Percentiles rank a stretch among this genome's conserved stretches.
These are phyloP conservation scores for Musca domestica DNA, from an alignment of 1,140 invertebrate species.

Conservation along the genomic window DNA sequence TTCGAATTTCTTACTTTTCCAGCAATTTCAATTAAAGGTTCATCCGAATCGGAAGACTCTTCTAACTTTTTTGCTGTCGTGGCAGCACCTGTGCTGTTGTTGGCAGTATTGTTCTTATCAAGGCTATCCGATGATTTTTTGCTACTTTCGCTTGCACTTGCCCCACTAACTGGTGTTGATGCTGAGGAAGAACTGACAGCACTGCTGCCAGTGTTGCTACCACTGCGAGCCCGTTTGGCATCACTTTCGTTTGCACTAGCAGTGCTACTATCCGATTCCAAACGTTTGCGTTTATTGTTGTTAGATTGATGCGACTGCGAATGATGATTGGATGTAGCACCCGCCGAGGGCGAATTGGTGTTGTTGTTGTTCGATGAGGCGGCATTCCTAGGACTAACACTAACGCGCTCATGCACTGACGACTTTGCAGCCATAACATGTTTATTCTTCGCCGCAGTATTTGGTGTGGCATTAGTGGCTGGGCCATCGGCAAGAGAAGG, in stretches of 20 bases:
- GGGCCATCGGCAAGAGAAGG: slow-evolving; percentile 44
- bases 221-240: slow-evolving; percentile 31
- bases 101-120: slow-evolving; percentile 1
- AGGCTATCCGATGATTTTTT: slow-evolving; percentile 22
- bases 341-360: slow-evolving; percentile 31
- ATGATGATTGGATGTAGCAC: background rate
- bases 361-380: slow-evolving; percentile 29
- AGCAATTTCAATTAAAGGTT: slow-evolving; percentile 70
- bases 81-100: slow-evolving; percentile 21
- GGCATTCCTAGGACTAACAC: slow-evolving; percentile 15
- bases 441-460: slow-evolving; percentile 23
- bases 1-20: slow-evolving; percentile 64
- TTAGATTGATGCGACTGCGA: too few relatives aligned
- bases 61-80: slow-evolving; percentile 55
- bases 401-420: slow-evolving; percentile 4
- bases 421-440: slow-evolving; percentile 9
- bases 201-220: slow-evolving; percentile 32
- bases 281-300: slow-evolving; percentile 64
- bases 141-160: background rate
- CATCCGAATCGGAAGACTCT: slow-evolving; percentile 75
- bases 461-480: slow-evolving; percentile 3
- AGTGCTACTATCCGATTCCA: slow-evolving; percentile 60
- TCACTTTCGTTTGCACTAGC: slow-evolving; percentile 30
- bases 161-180: background rate
- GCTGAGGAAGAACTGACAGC: slow-evolving; percentile 10